These are phyloP conservation scores for Muscicapa striata DNA, from an alignment of 2,797 vertebrate genomes.

Conservation along the genomic window DNA sequence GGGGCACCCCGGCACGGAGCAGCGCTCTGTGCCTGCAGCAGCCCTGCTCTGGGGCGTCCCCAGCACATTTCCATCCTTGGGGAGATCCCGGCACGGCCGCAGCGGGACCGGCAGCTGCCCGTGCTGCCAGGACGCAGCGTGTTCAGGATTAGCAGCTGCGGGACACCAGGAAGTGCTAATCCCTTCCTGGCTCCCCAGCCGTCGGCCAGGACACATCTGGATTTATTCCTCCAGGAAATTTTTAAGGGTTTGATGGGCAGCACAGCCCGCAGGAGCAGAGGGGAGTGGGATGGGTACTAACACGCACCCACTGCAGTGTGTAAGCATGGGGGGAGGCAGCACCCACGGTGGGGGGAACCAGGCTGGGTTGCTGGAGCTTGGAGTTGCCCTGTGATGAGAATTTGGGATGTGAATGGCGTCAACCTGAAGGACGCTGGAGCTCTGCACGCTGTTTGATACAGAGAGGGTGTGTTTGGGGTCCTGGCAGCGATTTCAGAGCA, in stretches of 20 bases:
- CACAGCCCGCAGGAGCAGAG: background rate
- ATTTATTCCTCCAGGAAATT: background rate
- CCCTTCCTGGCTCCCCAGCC: background rate
- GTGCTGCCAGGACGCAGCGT: background rate
- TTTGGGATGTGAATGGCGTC: fast-evolving
- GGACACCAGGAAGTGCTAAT: background rate
- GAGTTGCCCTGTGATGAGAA: background rate
- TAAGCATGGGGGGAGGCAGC: background rate
- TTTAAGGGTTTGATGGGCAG: background rate
- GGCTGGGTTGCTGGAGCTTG: background rate
- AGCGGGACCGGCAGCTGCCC: background rate
- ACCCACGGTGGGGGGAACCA: fast-evolving
- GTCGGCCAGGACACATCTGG: background rate
- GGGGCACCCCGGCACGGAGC: background rate
- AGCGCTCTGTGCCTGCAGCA: background rate
- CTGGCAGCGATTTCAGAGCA: background rate
- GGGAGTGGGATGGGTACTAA: constrained; percentile 51
- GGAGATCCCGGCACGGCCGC: background rate
- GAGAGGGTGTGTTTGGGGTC: background rate
- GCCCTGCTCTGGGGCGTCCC: background rate
- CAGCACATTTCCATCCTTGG: fast-evolving
- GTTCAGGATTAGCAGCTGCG: background rate
- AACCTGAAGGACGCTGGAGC: background rate
- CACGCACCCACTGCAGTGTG: background rate
- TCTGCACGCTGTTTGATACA: background rate